Conservation (phyloP, 1,140 invertebrate genomes). For the Arion vulgaris region DNA sequence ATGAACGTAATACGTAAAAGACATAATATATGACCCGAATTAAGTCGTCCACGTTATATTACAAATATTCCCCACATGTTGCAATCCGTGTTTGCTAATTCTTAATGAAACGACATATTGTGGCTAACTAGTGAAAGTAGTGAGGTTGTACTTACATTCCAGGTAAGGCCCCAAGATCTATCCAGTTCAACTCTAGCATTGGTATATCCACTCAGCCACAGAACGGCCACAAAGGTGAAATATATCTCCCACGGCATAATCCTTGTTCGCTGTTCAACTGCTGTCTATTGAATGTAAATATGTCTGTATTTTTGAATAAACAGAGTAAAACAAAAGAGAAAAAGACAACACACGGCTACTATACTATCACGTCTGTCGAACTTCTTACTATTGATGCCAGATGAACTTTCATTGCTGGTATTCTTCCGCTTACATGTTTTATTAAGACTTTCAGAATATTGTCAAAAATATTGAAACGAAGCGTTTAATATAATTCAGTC, state of each 20-base stretch:
- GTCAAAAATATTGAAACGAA: background rate
- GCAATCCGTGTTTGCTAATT: too few species aligned
- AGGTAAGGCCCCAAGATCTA: background rate
- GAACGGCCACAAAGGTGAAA: background rate
- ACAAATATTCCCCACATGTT: too few species aligned
- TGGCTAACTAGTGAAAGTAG: too few species aligned
- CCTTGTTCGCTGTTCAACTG: background rate
- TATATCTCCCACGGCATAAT: background rate
- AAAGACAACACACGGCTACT: background rate
- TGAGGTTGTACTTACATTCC: background rate
- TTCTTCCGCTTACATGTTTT: background rate
- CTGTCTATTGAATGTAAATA: background rate
- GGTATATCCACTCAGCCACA: background rate
- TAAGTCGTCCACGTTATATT: too few species aligned
- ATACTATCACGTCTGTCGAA: background rate
- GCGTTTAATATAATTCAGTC: background rate
- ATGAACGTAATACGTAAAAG: too few species aligned
- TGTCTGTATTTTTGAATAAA: background rate
- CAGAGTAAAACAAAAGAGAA: constrained; percentile 3
- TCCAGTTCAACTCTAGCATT: background rate
- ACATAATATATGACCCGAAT: too few species aligned
- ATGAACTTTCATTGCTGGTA: background rate
- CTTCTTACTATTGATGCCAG: background rate
- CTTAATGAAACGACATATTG: too few species aligned
- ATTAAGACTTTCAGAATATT: background rate